Conservation (phyloP, 1,140 invertebrate genomes). For the Steinernema khuongi region DNA sequence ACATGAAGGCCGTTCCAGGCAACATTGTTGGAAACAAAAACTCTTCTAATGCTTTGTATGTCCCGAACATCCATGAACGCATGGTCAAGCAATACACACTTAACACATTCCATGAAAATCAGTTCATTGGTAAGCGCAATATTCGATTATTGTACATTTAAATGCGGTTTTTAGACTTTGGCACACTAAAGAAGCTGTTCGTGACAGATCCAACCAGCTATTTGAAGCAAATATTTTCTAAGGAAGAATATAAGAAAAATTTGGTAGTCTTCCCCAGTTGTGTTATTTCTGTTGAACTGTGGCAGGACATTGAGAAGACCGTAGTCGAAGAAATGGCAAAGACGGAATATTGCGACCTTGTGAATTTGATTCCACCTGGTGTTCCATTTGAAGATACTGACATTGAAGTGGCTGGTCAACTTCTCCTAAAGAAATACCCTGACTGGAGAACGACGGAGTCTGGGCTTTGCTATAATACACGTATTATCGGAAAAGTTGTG, state of each 20-base stretch:
- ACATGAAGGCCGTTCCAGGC: not conserved
- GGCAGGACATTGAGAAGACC: not conserved
- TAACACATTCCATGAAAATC: not conserved
- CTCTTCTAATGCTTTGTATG: not conserved
- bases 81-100: not conserved
- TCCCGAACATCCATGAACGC: not conserved
- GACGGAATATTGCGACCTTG: not conserved
- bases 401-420: not conserved
- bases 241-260: slow-evolving; percentile 2
- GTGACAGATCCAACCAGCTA: not conserved
- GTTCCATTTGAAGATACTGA: not conserved
- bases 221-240: slow-evolving; percentile 2
- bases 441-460: slow-evolving; percentile 1
- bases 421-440: not conserved
- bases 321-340: not conserved
- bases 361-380: not conserved
- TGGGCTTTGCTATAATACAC: not conserved
- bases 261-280: not conserved
- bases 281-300: not conserved
- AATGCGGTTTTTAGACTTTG: not conserved
- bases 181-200: not conserved
- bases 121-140: not conserved
- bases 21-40: not conserved
- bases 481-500: not conserved
- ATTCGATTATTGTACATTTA: not conserved